These are phyloP conservation scores for Manduca sexta DNA, from an alignment of 1,140 invertebrate species.

Conservation along the genomic window DNA sequence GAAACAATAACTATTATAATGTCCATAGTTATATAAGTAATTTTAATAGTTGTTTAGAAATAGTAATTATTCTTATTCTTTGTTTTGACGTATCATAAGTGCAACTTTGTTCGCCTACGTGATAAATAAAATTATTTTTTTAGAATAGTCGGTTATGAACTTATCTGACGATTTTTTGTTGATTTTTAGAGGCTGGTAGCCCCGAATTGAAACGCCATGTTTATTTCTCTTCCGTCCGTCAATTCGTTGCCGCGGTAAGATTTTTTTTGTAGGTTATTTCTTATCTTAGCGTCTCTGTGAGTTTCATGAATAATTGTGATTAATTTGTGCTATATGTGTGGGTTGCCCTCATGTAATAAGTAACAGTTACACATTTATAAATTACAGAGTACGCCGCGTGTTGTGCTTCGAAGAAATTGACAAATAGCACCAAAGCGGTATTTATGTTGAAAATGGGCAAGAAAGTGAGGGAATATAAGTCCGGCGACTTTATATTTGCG, in stretches of 20 bases:
- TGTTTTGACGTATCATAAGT: too few species aligned
- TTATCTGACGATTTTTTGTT: too few species aligned
- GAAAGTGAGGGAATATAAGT: constrained; percentile 81
- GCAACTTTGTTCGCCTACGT: too few species aligned
- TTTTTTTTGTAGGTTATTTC: constrained; percentile 56
- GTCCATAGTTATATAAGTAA: too few species aligned
- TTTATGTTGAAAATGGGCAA: constrained; percentile 76
- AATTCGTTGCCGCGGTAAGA: constrained; percentile 63
- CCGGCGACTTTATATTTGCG: constrained; percentile 93
- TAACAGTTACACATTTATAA: constrained; percentile 4
- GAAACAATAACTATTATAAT: too few species aligned
- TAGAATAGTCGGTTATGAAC: too few species aligned
- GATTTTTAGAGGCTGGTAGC: too few species aligned
- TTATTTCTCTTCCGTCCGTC: constrained; percentile 66
- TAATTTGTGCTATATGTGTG: constrained; percentile 1
- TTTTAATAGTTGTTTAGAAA: too few species aligned
- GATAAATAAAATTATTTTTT: too few species aligned
- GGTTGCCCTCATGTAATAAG: not conserved
- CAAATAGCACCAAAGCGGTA: not conserved
- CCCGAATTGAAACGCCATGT: constrained; percentile 62
- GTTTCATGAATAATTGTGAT: constrained; percentile 23
- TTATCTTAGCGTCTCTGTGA: constrained; percentile 50
- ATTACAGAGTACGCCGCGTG: constrained; percentile 2
- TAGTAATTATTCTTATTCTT: too few species aligned
- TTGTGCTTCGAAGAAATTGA: not conserved